A percentile compares a stretch with the other conserved stretches of the same genome.
Conservation (phyloP, 2,113 vertebrate genomes). For the Formicarius rufipectus region DNA sequence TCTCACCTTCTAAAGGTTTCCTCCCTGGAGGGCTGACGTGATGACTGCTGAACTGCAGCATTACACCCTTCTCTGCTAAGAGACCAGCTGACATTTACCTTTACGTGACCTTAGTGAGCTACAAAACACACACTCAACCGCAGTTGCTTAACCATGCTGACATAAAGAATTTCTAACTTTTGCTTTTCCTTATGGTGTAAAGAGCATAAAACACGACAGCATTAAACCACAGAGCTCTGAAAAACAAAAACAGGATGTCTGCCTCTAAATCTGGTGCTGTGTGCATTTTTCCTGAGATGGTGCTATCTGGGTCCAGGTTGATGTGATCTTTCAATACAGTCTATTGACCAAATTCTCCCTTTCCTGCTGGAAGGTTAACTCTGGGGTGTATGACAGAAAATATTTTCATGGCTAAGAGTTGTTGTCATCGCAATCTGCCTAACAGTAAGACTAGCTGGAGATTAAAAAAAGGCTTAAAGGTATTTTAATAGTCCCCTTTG, state of each 20-base stretch:
- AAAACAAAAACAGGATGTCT: conserved; percentile 52
- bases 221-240: conserved; percentile 15
- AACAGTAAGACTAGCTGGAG: not conserved
- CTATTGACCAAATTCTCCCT: not conserved
- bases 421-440: not conserved
- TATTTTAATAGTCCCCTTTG: not conserved
- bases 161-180: not conserved
- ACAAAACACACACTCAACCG: not conserved
- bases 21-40: not conserved
- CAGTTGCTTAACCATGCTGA: not conserved
- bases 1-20: conserved; percentile 20
- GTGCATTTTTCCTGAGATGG: not conserved
- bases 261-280: not conserved
- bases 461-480: not conserved
- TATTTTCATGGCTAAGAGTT: not conserved
- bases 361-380: not conserved
- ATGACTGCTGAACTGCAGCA: not conserved
- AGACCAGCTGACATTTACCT: not conserved
- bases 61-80: not conserved
- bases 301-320: not conserved
- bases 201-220: not conserved
- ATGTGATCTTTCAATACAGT: not conserved
- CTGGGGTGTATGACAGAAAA: not conserved
- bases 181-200: not conserved
- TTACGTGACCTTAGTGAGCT: not conserved